Conservation (phyloP, 35 echinoderm and acorn worm species). For the Ophioderma brevispina region DNA sequence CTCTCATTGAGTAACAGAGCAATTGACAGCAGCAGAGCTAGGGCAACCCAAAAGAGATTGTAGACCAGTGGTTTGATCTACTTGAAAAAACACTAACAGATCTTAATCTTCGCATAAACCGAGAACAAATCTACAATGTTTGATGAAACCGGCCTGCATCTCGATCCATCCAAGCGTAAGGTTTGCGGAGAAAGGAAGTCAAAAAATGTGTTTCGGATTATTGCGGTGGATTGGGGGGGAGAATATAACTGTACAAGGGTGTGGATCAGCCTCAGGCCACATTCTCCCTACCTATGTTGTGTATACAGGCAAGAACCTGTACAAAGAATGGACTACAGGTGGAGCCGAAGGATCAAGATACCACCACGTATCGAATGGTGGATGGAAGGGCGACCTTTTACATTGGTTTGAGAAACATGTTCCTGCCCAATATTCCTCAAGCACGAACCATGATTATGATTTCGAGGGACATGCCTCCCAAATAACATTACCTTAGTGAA, state of each 20-base stretch:
- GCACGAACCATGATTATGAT: background rate
- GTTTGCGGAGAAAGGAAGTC: background rate
- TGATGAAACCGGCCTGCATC: constrained; percentile 1
- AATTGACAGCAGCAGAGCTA: constrained; percentile 25
- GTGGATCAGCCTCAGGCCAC: background rate
- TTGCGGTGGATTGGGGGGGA: constrained; percentile 15
- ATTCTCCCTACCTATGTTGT: constrained; percentile 9
- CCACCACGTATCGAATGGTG: background rate
- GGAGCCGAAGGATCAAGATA: background rate
- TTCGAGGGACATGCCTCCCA: constrained; percentile 41
- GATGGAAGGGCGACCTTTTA: constrained; percentile 2
- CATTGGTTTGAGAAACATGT: constrained; percentile 19
- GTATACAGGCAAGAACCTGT: background rate
- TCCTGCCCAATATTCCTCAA: constrained; percentile 16
- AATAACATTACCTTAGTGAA: constrained; percentile 24
- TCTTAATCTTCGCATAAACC: background rate
- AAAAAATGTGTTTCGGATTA: constrained; percentile 9
- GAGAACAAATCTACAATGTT: constrained; percentile 20
- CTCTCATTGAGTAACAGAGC: background rate
- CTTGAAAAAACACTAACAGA: constrained; percentile 1
- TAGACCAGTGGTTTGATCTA: constrained; percentile 19
- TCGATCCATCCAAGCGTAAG: background rate
- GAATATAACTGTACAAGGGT: constrained; percentile 15
- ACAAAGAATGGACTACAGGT: constrained; percentile 8
- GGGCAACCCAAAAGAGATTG: constrained; percentile 19